Evolutionary conservation across 2,797 vertebrate genomes (phyloP), one percentile per base, ranked within the genome.

Genomic region (Nothura maculosa): DNA sequence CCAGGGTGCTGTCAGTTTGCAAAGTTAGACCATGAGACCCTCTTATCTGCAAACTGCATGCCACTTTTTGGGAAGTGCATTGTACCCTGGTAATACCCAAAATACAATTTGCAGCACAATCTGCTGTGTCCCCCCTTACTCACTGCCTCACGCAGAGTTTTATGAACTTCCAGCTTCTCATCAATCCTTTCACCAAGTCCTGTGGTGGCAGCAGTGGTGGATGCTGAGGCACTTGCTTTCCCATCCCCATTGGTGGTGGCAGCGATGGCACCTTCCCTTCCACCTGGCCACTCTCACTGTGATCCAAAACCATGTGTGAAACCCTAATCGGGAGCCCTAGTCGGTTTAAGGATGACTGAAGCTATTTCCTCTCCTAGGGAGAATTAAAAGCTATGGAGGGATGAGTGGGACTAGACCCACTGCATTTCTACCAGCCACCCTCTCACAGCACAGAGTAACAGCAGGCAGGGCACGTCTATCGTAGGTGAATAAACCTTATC

Each of bases 401-500:
- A 81, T 93, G 94, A 93, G 92, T 78, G 76, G 85, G 73, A 82
- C 87, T 92, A 95, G 92, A 97, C 81, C 96, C 96, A 95, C 93
- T 91, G 97, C 96, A 36, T 94, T 93, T 92, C 96, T 92, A 95
- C 83, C 96, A 97, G 96, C 94, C 96, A 96, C 88, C 92, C 97
- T 96, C 69, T 96, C 96, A 91, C 87, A 86, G 97, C 96, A 73
- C 96, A 95, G 96, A 97, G 95, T 93, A 94, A 93, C 96, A 92
- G 96, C 96, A 96, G 96, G 95, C 96, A 93, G 28, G 90, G 95
- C 94, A 85, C 47, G 94, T 78, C 96, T 94, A 84, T 90, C 95
- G 89, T 89, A 97, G 96, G 97, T 93, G 94, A 93, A 94, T 82
- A 91, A 97, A 94, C 92, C 95, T 91, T 25, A 47, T 89, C 25